Evolutionary conservation across 2,113 vertebrate genomes (phyloP).

Genomic region (Platysternon megacephalum): DNA sequence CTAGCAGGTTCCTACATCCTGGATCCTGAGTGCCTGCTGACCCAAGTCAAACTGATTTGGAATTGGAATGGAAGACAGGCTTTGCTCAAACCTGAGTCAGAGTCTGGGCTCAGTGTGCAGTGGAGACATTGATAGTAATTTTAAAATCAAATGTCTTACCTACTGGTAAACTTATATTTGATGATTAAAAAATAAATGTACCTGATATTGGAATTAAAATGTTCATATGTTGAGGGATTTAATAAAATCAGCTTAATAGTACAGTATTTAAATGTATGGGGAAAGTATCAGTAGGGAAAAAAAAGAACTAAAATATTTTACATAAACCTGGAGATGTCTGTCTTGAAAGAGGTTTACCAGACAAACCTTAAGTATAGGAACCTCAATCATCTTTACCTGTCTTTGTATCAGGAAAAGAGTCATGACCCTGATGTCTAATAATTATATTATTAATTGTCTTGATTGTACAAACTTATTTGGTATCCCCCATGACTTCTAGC

Average conservation of each 20-base stretch:
- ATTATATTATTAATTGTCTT: fast-evolving
- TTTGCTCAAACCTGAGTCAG: background rate
- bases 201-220: fast-evolving
- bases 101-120: background rate
- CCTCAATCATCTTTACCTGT: background rate
- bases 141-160: fast-evolving
- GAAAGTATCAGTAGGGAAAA: background rate
- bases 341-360: fast-evolving
- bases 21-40: background rate
- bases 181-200: background rate
- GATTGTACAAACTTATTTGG: fast-evolving
- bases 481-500: fast-evolving
- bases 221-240: background rate
- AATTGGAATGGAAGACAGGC: background rate
- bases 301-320: background rate
- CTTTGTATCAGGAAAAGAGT: background rate
- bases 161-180: background rate
- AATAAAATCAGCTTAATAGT: background rate
- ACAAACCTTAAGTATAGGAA: background rate
- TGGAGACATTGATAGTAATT: no score
- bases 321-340: background rate
- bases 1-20: background rate
- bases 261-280: background rate
- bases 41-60: background rate
- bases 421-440: background rate